phyloP scores from a whole-genome alignment of 35 echinoderm and acorn worm species.

The Patiria miniata region DNA sequence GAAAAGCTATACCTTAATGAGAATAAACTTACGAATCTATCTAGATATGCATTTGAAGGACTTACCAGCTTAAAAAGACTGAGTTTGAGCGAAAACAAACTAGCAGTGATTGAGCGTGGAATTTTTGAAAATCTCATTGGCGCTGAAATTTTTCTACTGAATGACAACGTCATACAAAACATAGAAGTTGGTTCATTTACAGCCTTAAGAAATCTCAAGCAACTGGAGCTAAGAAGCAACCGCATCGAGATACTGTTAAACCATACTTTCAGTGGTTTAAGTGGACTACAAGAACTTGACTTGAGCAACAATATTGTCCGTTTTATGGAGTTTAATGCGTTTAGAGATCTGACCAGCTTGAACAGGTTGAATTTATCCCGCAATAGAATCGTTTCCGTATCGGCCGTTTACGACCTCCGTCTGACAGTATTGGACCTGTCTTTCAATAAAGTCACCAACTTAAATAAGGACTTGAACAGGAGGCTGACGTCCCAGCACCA shows the following conservation, averaged over 20 bases:
- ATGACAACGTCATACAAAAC: not conserved
- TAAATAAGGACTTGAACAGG: not conserved
- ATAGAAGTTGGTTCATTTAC: not conserved
- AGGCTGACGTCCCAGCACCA: not conserved
- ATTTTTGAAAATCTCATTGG: not conserved
- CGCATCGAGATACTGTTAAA: not conserved
- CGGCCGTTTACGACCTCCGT: not conserved
- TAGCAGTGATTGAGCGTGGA: not conserved
- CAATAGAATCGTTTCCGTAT: not conserved
- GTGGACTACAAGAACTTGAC: not conserved
- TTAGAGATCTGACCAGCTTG: not conserved
- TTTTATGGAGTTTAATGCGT: not conserved
- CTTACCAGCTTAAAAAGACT: not conserved
- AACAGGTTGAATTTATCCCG: not conserved
- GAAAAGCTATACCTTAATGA: not conserved
- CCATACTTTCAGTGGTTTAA: constrained; percentile 11
- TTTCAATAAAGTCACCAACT: not conserved
- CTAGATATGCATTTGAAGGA: not conserved
- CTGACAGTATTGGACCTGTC: not conserved
- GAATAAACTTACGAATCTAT: not conserved
- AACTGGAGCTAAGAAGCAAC: not conserved
- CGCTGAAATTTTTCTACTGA: not conserved
- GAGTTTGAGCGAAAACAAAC: not conserved
- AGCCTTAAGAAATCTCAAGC: not conserved
- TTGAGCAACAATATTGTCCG: not conserved